Percentiles rank a stretch among this genome's conserved stretches.
Conservation (phyloP, 1,140 invertebrate species). For the Drosophila virilis region DNA sequence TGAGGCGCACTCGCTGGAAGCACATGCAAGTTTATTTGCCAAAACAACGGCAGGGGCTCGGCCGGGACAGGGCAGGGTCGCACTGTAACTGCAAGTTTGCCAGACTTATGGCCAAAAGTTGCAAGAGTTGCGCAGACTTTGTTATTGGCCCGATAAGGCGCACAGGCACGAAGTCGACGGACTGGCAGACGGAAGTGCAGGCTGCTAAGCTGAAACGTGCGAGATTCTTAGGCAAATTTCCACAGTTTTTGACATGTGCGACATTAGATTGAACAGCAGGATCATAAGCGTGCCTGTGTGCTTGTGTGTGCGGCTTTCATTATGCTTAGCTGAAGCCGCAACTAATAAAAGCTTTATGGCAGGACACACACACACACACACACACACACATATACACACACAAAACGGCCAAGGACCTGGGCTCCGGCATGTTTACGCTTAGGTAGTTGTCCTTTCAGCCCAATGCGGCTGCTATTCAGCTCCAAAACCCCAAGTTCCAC, state of each 20-base stretch:
- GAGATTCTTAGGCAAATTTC: constrained; percentile 69
- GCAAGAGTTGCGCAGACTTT: constrained; percentile 27
- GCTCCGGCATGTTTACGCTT: not conserved
- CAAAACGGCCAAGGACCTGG: constrained; percentile 11
- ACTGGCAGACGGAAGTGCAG: constrained; percentile 7
- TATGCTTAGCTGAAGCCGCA: constrained; percentile 52
- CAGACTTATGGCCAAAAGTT: constrained; percentile 46
- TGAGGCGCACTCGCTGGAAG: not conserved
- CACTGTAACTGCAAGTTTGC: constrained; percentile 40
- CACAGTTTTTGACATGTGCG: constrained; percentile 75
- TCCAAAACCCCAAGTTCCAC: not conserved
- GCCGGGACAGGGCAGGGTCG: too few relatives aligned
- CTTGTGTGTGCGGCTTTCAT: constrained; percentile 48
- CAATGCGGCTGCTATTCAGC: constrained; percentile 2
- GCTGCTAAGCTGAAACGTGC: constrained; percentile 50
- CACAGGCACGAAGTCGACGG: constrained; percentile 51
- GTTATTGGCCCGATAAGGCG: constrained; percentile 72
- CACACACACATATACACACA: constrained; percentile 6
- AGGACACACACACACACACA: constrained; percentile 29
- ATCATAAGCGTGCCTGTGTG: constrained; percentile 34
- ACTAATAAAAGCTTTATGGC: constrained; percentile 73
- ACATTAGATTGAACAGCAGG: constrained; percentile 75
- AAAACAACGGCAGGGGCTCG: not conserved
- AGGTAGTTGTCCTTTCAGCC: constrained; percentile 15
- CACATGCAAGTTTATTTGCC: constrained; percentile 9